phyloP scores from a whole-genome alignment of 2,888 invertebrate species.

The Amiota mariae region DNA sequence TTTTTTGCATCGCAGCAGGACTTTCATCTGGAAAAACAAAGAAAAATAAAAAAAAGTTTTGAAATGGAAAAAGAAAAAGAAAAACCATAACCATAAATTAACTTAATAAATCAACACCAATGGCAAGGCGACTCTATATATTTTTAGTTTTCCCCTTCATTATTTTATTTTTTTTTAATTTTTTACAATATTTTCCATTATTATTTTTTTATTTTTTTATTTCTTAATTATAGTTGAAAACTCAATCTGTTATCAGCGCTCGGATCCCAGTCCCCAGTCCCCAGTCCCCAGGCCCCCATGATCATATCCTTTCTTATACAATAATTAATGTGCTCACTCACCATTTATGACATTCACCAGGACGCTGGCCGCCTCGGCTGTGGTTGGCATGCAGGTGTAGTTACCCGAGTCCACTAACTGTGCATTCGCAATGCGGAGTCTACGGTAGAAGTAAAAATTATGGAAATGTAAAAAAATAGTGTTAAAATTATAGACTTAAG shows the following conservation, averaged over 20 bases:
- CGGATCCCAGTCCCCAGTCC: no score
- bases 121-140: background rate
- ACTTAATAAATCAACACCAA: constrained; percentile 12
- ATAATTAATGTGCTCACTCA: constrained; percentile 71
- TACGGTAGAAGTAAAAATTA: constrained; percentile 46
- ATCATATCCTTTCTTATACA: no score
- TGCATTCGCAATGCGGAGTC: constrained; percentile 83
- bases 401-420: constrained; percentile 87
- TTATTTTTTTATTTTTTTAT: background rate
- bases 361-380: constrained; percentile 87
- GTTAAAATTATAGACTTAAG: background rate
- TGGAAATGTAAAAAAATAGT: constrained; percentile 15
- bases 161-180: no score
- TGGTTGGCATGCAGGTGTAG: constrained; percentile 91
- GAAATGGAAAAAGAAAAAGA: constrained; percentile 16
- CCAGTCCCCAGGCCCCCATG: no score
- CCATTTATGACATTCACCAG: constrained; percentile 93
- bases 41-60: constrained; percentile 16
- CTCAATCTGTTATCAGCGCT: no score
- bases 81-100: constrained; percentile 12
- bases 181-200: no score
- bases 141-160: no score
- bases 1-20: constrained; percentile 58
- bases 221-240: background rate
- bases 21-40: constrained; percentile 61